phyloP scores from a whole-genome alignment of 23 tunicate species.

The Ciona savignyi region DNA sequence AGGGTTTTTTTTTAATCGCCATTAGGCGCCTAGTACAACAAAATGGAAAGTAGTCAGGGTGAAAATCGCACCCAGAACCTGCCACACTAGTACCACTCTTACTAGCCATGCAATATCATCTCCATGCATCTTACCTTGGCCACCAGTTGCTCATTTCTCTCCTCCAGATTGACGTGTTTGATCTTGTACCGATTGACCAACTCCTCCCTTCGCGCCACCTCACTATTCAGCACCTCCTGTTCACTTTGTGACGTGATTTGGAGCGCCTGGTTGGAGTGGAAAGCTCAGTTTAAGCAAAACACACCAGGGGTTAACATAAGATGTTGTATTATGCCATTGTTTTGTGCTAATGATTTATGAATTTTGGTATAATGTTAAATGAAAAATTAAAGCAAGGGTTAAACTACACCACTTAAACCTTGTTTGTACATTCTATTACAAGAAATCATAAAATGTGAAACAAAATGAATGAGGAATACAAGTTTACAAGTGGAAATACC shows the following conservation, averaged over 20 bases:
- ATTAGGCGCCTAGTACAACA: not conserved
- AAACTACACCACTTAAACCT: no score
- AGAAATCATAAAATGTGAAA: not conserved
- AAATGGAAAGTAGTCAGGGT: not conserved
- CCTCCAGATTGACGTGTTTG: conserved; percentile 51
- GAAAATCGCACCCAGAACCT: not conserved
- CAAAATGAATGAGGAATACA: not conserved
- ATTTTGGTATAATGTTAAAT: no score
- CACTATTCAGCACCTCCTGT: conserved; percentile 70
- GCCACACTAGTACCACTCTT: not conserved
- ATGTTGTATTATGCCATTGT: no score
- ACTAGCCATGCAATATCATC: no score
- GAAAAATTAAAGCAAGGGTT: no score
- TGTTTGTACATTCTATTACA: no score
- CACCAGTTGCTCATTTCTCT: conserved; percentile 33
- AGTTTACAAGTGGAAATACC: conserved; percentile 2
- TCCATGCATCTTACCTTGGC: conserved; percentile 57
- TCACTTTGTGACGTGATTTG: conserved; percentile 79
- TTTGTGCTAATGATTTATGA: no score
- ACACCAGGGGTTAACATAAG: no score
- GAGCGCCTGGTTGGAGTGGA: conserved; percentile 25
- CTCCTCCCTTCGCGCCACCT: conserved; percentile 72
- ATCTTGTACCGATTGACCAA: conserved; percentile 50
- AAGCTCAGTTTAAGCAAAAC: not conserved
- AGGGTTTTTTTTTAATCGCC: not conserved